Evolutionary conservation across 1,140 invertebrate species (phyloP), one percentile per base, ranked within the genome.

Genomic region (Trichomalopsis sarcophagae): DNA sequence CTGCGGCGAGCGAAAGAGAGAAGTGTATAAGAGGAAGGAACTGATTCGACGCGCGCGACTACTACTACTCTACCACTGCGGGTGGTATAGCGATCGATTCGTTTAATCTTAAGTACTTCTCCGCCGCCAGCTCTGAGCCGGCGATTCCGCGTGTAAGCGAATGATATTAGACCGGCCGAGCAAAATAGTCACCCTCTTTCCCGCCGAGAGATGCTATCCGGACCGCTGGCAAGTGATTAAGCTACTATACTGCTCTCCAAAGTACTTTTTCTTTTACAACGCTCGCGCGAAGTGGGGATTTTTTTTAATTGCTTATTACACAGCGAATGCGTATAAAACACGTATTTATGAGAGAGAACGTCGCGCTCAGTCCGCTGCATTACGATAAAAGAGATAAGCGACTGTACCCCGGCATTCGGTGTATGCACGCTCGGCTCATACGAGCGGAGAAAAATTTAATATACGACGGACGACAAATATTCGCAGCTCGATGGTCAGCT

Each of bases 101-200:
- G 76, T 78, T 78, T 78, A 78, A 78, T 78, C 76, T 78, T 50
- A 78, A 78, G 47, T 78, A 78, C 76, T 44, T 62, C 55, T 62
- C 55, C 0, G 14, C 55, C 17, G 4, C 55, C 17, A 1, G 17
- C 55, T 62, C 55, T 17, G 55, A 62, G 21, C 17, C 55, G 55
- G 55, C 55, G 14, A 62, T 62, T 62, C 21, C 55, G 17, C 55
- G 55, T 62, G 55, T 62, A 62, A 62, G 17, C 55, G 55, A 62
- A 62, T 62, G 21, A 62, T 62, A n/a, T 62, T 62, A 62, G 50
- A 55, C 50, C 50, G 13, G 5, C 14, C 50, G 50, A 55, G 17
- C 50, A 55, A 21, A 62, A 62, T 62, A 62, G 55, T 62, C 21
- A 55, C 11, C 47, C 47, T 14, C 47, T 14, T 55, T 36, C 33